Conservation (phyloP, 2,113 vertebrate genomes). For the Chaetops frenatus region DNA sequence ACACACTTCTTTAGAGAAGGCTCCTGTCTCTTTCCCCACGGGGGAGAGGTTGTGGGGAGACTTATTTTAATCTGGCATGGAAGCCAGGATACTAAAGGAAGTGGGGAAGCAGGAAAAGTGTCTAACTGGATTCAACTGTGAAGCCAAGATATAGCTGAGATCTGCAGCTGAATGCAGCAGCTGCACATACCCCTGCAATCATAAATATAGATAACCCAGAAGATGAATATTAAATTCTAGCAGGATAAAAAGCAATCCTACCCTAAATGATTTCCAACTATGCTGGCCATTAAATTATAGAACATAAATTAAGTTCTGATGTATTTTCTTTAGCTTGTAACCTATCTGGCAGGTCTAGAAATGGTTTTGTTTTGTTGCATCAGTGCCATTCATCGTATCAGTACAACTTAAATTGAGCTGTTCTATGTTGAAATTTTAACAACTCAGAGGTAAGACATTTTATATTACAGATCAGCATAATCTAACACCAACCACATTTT, state of each 20-base stretch:
- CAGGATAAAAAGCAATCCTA: background rate
- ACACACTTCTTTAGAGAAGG: background rate
- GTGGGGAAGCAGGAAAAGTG: background rate
- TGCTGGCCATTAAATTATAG: background rate
- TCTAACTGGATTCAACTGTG: background rate
- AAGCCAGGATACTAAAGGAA: background rate
- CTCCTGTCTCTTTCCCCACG: background rate
- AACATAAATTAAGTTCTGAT: background rate
- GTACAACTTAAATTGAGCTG: background rate
- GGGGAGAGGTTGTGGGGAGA: background rate
- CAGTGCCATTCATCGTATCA: background rate
- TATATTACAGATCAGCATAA: background rate
- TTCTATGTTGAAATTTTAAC: background rate
- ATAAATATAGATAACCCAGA: background rate
- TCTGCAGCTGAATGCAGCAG: background rate
- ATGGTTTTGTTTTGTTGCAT: background rate
- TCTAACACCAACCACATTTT: background rate
- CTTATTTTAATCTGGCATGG: background rate
- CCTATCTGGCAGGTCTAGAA: background rate
- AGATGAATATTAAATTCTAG: background rate
- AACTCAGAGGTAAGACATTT: background rate
- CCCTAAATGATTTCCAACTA: background rate
- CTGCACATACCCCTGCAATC: rapidly evolving
- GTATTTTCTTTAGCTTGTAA: background rate
- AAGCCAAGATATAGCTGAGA: background rate